These are phyloP conservation scores for Abrostola tripartita DNA, from an alignment of 2,888 invertebrate genomes.

Conservation along the genomic window DNA sequence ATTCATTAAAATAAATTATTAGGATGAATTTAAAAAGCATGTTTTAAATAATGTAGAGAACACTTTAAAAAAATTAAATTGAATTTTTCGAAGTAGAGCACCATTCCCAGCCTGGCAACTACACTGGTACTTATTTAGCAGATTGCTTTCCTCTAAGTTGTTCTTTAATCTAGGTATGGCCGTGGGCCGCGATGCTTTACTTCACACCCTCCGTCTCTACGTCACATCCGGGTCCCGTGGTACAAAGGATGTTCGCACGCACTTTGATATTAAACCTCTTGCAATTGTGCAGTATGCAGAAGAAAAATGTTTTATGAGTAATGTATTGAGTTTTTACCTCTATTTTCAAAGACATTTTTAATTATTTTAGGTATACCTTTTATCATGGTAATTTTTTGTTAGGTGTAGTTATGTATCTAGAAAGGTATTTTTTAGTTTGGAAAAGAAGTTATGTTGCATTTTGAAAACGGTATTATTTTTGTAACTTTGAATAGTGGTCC, in stretches of 20 bases:
- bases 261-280: constrained; percentile 49
- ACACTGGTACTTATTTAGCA: constrained; percentile 85
- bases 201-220: constrained; percentile 53
- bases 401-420: too few species aligned
- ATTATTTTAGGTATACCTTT: too few species aligned
- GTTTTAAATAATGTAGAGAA: background rate
- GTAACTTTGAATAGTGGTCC: too few species aligned
- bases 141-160: constrained; percentile 89
- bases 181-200: constrained; percentile 55
- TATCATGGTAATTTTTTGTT: too few species aligned
- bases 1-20: background rate
- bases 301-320: constrained; percentile 28
- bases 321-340: constrained; percentile 15
- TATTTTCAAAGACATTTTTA: background rate
- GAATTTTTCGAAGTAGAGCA: constrained; percentile 70
- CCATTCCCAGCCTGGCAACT: constrained; percentile 50
- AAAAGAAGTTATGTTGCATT: too few species aligned
- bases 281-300: constrained; percentile 27
- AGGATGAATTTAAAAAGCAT: background rate
- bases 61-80: background rate
- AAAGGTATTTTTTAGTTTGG: too few species aligned
- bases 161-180: constrained; percentile 85
- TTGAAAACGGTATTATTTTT: too few species aligned
- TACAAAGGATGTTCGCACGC: constrained; percentile 54
- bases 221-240: constrained; percentile 48